A percentile compares a stretch with the other conserved stretches of the same genome.
phyloP scores from a whole-genome alignment of 2,797 vertebrate species.

The Phylloscopus collybita region DNA sequence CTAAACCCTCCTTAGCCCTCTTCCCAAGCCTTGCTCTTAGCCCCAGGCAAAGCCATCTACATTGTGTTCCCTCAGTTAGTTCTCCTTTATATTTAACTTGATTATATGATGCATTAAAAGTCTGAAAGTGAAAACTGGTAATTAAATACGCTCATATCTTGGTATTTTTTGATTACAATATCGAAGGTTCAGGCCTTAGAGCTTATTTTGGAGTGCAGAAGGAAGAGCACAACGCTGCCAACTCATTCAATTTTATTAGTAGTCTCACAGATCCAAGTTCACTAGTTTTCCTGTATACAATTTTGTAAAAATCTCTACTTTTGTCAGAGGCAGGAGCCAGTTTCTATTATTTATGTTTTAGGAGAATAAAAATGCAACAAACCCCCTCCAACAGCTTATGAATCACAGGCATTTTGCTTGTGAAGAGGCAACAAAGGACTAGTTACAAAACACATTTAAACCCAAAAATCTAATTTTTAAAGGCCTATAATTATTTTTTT shows the following conservation, averaged over 20 bases:
- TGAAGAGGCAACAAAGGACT: background rate
- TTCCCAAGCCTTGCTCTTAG: background rate
- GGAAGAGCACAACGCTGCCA: background rate
- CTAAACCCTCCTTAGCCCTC: background rate
- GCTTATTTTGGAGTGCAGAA: background rate
- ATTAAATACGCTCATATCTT: background rate
- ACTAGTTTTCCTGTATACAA: background rate
- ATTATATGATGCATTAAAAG: background rate
- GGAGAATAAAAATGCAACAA: background rate
- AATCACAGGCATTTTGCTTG: background rate
- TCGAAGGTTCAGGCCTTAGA: background rate
- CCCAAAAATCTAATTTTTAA: background rate
- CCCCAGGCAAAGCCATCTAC: background rate
- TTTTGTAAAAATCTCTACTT: background rate
- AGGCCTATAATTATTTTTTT: background rate
- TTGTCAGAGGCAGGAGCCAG: background rate
- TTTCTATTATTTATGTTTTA: background rate
- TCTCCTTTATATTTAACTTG: background rate
- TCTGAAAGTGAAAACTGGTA: background rate
- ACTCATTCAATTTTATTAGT: background rate
- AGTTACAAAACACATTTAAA: background rate
- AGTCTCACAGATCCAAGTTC: background rate
- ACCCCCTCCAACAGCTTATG: background rate
- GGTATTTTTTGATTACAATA: background rate
- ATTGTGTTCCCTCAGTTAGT: background rate